Base-by-base conservation (phyloP, 2,113 vertebrate species). In the Callocephalon fimbriatum region DNA sequence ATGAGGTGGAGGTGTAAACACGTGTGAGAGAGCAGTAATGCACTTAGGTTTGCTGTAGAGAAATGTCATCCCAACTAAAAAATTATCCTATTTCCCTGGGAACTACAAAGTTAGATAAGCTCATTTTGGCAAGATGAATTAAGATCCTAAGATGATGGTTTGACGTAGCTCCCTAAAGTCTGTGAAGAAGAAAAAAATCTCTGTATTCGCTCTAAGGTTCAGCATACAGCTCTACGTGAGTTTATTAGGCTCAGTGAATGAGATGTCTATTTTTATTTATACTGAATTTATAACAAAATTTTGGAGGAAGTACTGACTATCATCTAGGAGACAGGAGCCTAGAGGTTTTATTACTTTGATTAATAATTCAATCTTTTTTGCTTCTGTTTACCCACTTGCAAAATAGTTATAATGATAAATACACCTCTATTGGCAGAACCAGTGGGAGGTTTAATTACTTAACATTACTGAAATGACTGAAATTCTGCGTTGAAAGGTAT, bases 401-500 rank as follows among this genome's bases (percentile, higher is more conserved):
- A 95, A 95, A 93, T 65, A 83, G 79, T 78, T 94, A 72, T 61
- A 92, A 89, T 94, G 82, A 97, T 75, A 95, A 94, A 96, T 94
- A 72, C 17, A 92, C 76, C 27, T 95, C 83, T 72, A 93, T 12
- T 97, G 86, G 83, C 76, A 94, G 90, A 95, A 92, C 19, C 86
- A 86, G 83, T 85, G 80, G 91, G 94, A 93, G 88, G 88, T 91
- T 97, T 95, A 96, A 94, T 95, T 97, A 96, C 91, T 96, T 95
- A 95, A 94, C 70, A 53, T 92, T 86, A 95, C 72, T 65, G 65
- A 96, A 96, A 92, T 77, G 59, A 92, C 61, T 74, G 72, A 96
- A 97, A 94, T 95, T 92, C 87, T 78, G 54, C 66, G 35, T 75
- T 91, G 88, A 94, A 95, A 95, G 90, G 70, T 97, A 90, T 91